phyloP scores from a whole-genome alignment of 2,113 vertebrate genomes.

The Ceyx margarethae region DNA sequence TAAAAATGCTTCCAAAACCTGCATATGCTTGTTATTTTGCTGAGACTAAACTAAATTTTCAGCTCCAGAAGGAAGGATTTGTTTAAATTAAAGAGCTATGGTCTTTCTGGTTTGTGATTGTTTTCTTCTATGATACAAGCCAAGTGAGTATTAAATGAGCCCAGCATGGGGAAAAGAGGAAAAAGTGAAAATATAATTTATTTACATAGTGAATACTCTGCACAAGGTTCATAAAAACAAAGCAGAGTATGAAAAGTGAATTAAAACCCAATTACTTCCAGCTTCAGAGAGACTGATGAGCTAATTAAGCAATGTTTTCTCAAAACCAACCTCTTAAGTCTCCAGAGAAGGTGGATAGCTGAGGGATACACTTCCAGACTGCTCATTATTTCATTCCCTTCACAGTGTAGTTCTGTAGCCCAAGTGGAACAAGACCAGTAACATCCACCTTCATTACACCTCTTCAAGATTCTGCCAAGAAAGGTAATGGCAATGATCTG shows the following conservation, averaged over 20 bases:
- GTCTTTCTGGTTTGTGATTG: constrained; percentile 41
- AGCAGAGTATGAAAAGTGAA: constrained; percentile 26
- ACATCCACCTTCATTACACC: background rate
- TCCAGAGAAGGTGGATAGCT: background rate
- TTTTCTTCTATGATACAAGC: constrained; percentile 32
- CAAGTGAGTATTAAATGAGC: constrained; percentile 51
- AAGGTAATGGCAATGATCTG: background rate
- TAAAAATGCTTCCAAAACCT: constrained; percentile 18
- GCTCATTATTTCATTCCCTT: background rate
- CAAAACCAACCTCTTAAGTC: background rate
- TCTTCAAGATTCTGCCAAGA: background rate
- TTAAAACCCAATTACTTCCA: constrained; percentile 35
- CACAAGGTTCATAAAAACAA: constrained; percentile 48
- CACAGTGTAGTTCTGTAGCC: background rate
- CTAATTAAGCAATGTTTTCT: constrained; percentile 19
- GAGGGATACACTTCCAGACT: background rate
- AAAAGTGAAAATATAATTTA: constrained; percentile 39
- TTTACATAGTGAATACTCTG: constrained; percentile 15
- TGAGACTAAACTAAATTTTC: constrained; percentile 44
- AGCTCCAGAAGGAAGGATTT: constrained; percentile 17
- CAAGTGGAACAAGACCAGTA: background rate
- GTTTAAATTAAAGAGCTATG: constrained; percentile 45
- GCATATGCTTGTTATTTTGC: constrained; percentile 33
- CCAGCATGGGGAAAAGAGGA: background rate
- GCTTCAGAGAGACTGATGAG: background rate